Evolutionary conservation across 2,888 invertebrate genomes (phyloP).

Genomic region (Caenorhabditis sinica): DNA sequence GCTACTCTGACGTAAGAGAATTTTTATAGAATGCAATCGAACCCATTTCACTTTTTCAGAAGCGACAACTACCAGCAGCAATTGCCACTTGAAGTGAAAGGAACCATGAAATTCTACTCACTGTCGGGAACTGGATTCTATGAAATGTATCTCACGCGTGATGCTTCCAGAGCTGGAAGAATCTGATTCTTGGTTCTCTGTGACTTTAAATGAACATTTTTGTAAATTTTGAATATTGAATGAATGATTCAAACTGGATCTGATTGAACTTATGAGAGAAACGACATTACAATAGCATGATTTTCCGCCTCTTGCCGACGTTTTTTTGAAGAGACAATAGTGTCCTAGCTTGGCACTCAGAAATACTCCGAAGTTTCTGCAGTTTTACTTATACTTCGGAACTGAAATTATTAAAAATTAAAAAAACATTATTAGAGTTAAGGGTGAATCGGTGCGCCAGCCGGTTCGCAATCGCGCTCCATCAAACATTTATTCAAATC

Average conservation of each 20-base stretch:
- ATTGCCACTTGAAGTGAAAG: constrained; percentile 34
- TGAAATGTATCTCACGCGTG: constrained; percentile 38
- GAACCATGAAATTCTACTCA: constrained; percentile 39
- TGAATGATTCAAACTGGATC: not conserved
- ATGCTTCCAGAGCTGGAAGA: constrained; percentile 41
- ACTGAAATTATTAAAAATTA: too few species aligned
- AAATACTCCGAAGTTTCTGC: too few species aligned
- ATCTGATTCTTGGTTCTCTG: not conserved
- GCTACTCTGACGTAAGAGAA: constrained; percentile 28
- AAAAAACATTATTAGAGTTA: too few species aligned
- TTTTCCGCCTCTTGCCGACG: too few species aligned
- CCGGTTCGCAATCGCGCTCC: too few species aligned
- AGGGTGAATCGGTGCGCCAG: too few species aligned
- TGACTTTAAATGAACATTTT: not conserved
- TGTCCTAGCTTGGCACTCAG: too few species aligned
- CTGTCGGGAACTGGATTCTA: constrained; percentile 12
- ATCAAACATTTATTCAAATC: too few species aligned
- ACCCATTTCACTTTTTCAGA: constrained; percentile 19
- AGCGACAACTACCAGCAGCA: constrained; percentile 16
- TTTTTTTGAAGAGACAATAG: too few species aligned
- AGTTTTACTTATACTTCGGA: too few species aligned
- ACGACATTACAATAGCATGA: too few species aligned
- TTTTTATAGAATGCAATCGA: not conserved
- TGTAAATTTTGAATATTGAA: not conserved
- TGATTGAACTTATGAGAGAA: not conserved